Percentiles rank a stretch among this genome's conserved stretches.
Evolutionary conservation across 2,113 vertebrate genomes (phyloP).

Genomic region (Clarias batrachus): DNA sequence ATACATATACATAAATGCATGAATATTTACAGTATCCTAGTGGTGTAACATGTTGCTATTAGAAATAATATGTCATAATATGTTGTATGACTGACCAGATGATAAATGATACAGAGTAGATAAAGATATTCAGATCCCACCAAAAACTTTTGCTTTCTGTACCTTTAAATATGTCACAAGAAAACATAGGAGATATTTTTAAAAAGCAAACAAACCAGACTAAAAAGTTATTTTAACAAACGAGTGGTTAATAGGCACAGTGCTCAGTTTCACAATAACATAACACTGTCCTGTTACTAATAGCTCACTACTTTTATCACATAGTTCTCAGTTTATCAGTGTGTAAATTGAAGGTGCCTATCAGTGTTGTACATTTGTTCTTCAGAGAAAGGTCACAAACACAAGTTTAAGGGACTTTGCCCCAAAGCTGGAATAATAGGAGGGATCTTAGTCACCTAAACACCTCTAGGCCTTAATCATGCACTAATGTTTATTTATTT

Average conservation of each 20-base stretch:
- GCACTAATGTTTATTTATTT: not conserved
- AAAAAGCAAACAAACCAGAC: not conserved
- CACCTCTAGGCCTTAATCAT: not conserved
- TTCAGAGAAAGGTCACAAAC: slow-evolving; percentile 4
- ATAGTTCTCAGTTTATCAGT: slow-evolving; percentile 1
- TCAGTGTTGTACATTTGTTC: not conserved
- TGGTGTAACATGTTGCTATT: not conserved
- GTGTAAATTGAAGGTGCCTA: slow-evolving; percentile 1
- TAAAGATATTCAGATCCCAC: not conserved
- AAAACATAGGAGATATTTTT: not conserved
- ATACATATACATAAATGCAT: not conserved
- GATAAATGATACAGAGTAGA: not conserved
- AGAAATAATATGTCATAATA: not conserved
- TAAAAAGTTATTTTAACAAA: not conserved
- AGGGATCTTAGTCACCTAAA: not conserved
- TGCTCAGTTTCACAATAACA: not conserved
- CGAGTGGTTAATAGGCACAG: not conserved
- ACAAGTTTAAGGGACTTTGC: slow-evolving; percentile 20
- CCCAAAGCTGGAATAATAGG: not conserved
- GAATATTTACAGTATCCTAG: not conserved
- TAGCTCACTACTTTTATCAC: not conserved
- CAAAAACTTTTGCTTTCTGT: not conserved
- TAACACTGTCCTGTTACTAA: not conserved
- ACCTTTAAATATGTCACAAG: not conserved
- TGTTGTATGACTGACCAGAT: not conserved